Conservation (phyloP, 92 coral and sea anemone genomes). For the Muricea muricata region DNA sequence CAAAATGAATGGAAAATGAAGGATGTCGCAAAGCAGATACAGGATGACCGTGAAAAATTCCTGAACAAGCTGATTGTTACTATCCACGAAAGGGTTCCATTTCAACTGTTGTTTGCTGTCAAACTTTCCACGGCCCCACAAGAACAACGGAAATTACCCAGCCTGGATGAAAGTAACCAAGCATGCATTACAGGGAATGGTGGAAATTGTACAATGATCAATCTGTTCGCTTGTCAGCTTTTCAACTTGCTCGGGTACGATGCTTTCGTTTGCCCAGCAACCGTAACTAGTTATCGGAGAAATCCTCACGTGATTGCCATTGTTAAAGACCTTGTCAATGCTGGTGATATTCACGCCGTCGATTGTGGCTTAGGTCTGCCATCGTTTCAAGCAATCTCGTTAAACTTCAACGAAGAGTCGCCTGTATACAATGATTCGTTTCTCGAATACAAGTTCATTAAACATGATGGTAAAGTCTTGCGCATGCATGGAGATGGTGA, state of each 20-base stretch:
- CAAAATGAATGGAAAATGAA: neutral
- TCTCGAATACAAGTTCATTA: constrained; percentile 5
- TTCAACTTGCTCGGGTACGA: neutral
- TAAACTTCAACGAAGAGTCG: constrained; percentile 3
- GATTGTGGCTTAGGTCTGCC: neutral
- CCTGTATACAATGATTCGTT: neutral
- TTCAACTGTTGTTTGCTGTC: neutral
- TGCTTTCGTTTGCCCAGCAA: neutral
- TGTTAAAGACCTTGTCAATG: neutral
- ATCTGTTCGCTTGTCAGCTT: neutral
- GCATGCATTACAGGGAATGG: neutral
- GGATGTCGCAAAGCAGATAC: neutral
- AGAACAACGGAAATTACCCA: neutral
- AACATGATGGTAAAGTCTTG: neutral
- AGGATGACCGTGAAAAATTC: neutral
- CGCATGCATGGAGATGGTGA: constrained; percentile 8
- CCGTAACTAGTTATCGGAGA: neutral
- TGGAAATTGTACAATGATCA: neutral
- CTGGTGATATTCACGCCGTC: neutral
- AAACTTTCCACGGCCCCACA: neutral
- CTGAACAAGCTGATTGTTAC: neutral
- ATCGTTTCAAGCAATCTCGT: neutral
- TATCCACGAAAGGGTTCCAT: neutral
- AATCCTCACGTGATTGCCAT: neutral
- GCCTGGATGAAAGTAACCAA: neutral